These are phyloP conservation scores for Xylocampa areola DNA, from an alignment of 2,888 invertebrate genomes.

Conservation along the genomic window DNA sequence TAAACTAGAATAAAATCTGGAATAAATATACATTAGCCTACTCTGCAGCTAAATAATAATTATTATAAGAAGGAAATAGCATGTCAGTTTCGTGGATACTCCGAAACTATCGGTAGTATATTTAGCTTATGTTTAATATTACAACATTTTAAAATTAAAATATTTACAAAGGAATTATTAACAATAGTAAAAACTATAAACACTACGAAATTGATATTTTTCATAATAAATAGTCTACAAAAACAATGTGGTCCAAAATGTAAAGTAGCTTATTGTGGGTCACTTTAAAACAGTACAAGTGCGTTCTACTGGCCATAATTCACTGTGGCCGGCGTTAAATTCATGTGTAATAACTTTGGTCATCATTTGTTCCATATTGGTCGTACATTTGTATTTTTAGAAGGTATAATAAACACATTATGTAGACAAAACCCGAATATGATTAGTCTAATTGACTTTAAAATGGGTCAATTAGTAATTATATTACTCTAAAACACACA, in stretches of 20 bases:
- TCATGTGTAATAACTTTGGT: conserved; percentile 84
- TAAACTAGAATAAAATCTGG: conserved; percentile 76
- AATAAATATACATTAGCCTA: conserved; percentile 84
- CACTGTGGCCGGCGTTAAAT: conserved; percentile 72
- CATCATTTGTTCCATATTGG: conserved; percentile 79
- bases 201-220: conserved; percentile 84
- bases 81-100: conserved; percentile 65
- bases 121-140: conserved; percentile 68
- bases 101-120: conserved; percentile 65
- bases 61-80: conserved; percentile 66
- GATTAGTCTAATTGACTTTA: conserved; percentile 66
- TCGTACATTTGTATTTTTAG: conserved; percentile 63
- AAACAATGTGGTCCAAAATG: conserved; percentile 80
- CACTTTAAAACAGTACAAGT: conserved; percentile 39
- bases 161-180: conserved; percentile 86
- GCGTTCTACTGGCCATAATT: conserved; percentile 42
- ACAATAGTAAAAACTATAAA: conserved; percentile 85
- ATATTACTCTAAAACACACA: conserved; percentile 50
- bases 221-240: conserved; percentile 86
- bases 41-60: conserved; percentile 71
- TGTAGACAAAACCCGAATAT: conserved; percentile 60
- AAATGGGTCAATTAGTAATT: conserved; percentile 61
- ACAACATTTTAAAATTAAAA: conserved; percentile 77
- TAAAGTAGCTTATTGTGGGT: conserved; percentile 72
- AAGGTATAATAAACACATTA: conserved; percentile 54